Conservation (phyloP, 2,113 vertebrate genomes). For the Micromys minutus region DNA sequence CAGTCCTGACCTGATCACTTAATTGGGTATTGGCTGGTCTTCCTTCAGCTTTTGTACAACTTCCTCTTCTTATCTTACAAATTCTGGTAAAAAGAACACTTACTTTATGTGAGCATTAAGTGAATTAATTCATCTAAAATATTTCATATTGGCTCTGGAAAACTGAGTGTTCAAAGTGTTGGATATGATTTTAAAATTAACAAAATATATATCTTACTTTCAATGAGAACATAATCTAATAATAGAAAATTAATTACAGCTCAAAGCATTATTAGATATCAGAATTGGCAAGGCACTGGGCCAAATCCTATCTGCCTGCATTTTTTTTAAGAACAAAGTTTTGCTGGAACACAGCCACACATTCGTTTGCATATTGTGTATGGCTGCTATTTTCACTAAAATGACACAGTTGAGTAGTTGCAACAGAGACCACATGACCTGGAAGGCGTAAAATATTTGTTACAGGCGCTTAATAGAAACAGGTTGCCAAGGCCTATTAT, state of each 20-base stretch:
- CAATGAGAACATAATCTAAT: conserved; percentile 34
- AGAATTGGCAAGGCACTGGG: not conserved
- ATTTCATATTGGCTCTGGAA: not conserved
- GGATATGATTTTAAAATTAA: conserved; percentile 12
- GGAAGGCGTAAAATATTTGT: conserved; percentile 9
- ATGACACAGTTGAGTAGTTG: not conserved
- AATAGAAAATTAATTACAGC: conserved; percentile 17
- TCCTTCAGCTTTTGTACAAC: not conserved
- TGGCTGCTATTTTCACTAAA: not conserved
- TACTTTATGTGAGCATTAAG: not conserved
- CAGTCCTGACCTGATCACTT: not conserved
- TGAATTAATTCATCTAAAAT: not conserved
- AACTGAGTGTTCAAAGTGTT: not conserved
- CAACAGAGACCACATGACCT: conserved; percentile 3
- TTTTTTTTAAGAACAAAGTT: conserved; percentile 21
- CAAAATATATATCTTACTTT: not conserved
- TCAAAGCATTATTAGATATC: not conserved
- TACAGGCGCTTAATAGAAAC: not conserved
- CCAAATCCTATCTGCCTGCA: not conserved
- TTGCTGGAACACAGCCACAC: not conserved
- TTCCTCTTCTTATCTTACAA: not conserved
- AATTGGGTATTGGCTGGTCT: not conserved
- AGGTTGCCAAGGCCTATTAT: not conserved
- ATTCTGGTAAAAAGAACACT: not conserved
- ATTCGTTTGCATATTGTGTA: not conserved